Evolutionary conservation across 2,113 vertebrate genomes (phyloP).

Genomic region (Toxostoma redivivum): DNA sequence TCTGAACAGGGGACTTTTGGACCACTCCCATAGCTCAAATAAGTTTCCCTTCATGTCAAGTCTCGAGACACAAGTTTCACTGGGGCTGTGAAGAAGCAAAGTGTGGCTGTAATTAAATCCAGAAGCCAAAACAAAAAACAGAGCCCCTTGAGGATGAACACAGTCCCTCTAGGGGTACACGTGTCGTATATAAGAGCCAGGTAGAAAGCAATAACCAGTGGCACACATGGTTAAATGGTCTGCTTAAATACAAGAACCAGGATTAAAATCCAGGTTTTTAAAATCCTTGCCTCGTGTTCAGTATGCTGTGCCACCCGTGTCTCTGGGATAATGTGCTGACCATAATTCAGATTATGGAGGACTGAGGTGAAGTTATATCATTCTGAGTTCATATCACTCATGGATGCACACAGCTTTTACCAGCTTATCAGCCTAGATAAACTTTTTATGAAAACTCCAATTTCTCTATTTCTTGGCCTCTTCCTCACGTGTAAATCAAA

Average conservation of each 20-base stretch:
- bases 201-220: not conserved
- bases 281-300: accelerated
- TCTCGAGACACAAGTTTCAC: not conserved
- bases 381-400: not conserved
- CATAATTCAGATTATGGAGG: not conserved
- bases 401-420: not conserved
- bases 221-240: not conserved
- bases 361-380: not conserved
- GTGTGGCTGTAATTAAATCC: not conserved
- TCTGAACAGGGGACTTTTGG: not conserved
- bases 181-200: not conserved
- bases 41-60: not conserved
- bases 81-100: not conserved
- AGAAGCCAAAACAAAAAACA: not conserved
- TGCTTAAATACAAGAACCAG: not conserved
- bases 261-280: not conserved
- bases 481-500: not conserved
- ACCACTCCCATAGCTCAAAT: not conserved
- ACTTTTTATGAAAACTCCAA: not conserved
- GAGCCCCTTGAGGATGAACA: not conserved
- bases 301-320: not conserved
- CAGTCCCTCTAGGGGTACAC: not conserved
- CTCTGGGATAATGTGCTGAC: not conserved
- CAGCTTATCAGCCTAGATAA: not conserved
- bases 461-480: not conserved